phyloP scores from a whole-genome alignment of 2,888 invertebrate species.

The Mamestra brassicae region DNA sequence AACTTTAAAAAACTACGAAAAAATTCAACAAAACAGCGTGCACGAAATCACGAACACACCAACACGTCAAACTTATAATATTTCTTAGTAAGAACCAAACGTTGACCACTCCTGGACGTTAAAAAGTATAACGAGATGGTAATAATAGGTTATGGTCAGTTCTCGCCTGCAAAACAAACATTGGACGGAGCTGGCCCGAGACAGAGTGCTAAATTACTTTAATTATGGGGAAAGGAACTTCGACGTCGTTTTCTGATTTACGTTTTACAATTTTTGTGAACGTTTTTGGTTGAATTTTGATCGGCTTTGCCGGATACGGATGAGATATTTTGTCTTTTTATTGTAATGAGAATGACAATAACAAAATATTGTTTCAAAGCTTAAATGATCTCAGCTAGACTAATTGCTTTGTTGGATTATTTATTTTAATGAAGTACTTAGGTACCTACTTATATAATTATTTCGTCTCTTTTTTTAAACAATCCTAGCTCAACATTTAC shows the following conservation, averaged over 20 bases:
- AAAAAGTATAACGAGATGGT: conserved; percentile 88
- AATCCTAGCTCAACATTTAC: too few species aligned
- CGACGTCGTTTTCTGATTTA: conserved; percentile 70
- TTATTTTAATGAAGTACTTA: background rate
- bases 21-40: conserved; percentile 16
- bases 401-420: background rate
- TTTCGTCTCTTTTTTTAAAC: too few species aligned
- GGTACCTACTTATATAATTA: too few species aligned
- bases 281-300: conserved; percentile 54
- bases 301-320: conserved; percentile 52
- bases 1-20: conserved; percentile 20
- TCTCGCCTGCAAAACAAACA: conserved; percentile 91
- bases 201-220: conserved; percentile 86
- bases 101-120: conserved; percentile 80
- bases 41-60: conserved; percentile 36
- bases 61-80: conserved; percentile 39
- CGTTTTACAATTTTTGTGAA: conserved; percentile 59
- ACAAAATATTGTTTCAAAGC: background rate
- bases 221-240: conserved; percentile 74
- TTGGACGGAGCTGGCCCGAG: conserved; percentile 81
- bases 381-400: background rate
- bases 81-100: conserved; percentile 61
- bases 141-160: conserved; percentile 89
- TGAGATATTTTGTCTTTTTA: background rate
- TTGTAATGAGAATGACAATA: background rate